phyloP scores from a whole-genome alignment of 2,113 vertebrate species.

The Formicarius rufipectus region DNA sequence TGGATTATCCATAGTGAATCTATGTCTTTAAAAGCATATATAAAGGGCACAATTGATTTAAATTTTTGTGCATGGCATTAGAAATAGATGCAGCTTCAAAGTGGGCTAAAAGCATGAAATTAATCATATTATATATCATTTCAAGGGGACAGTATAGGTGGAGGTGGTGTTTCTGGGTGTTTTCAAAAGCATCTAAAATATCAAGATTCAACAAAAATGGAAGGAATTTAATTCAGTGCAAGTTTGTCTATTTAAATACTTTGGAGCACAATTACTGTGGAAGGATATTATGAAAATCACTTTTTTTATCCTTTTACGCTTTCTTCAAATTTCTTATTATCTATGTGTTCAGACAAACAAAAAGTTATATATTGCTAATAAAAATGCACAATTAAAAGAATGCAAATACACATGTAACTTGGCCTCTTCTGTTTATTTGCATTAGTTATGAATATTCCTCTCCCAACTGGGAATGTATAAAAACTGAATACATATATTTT shows the following conservation, averaged over 20 bases:
- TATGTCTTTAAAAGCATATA: not conserved
- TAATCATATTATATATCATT: not conserved
- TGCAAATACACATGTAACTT: not conserved
- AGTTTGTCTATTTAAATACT: not conserved
- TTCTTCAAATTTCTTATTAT: not conserved
- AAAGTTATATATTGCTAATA: not conserved
- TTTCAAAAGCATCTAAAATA: not conserved
- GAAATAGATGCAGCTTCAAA: not conserved
- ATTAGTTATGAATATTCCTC: not conserved
- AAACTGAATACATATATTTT: not conserved
- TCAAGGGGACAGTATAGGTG: not conserved
- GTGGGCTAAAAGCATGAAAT: not conserved
- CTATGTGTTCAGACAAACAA: not conserved
- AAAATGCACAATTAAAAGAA: not conserved
- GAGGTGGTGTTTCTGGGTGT: not conserved
- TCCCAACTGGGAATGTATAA: not conserved
- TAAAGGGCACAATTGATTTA: fast-evolving
- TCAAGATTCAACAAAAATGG: not conserved
- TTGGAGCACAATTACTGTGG: not conserved
- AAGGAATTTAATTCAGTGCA: not conserved
- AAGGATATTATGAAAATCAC: not conserved
- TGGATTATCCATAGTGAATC: not conserved
- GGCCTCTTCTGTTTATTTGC: not conserved
- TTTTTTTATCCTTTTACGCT: not conserved
- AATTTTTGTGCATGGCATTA: not conserved